Base-by-base conservation (phyloP, 2,888 invertebrate genomes). In the Cheilosia pagana region DNA sequence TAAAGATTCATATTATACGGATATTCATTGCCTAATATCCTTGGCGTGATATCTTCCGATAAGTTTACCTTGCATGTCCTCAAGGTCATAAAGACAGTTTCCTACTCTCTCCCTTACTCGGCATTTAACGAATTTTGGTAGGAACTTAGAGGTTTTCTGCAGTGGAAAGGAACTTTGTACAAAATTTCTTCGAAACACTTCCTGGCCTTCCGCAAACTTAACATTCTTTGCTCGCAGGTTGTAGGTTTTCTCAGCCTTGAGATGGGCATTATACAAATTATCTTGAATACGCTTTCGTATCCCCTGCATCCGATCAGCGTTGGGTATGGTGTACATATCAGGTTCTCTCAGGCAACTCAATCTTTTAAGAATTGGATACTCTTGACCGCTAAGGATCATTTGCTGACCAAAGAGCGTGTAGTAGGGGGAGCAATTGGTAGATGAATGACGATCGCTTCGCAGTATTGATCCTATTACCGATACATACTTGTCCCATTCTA, bases 161-260 rank as follows among this genome's bases (percentile, higher is more conserved):
- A n/a, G 0, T 14, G 43, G 2, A 4, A 43, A 43, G 0, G 43
- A 43, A 5, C 16, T 16, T 43, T 43, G 43, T 43, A n/a, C 43
- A 6, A 43, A 43, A 6, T 43, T 43, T n/a, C 43, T 3, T n/a
- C 43, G 14, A 43, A 43, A 43, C 14, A 14, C 43, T 43, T 43
- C 43, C n/a, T 48, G 48, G 8, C 48, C 48, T 48, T 48, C 21
- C 3, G 0, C 16, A 21, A 48, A 23, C 0, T 7, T 21, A 10
- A 23, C 12, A 23, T 21, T 7, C 1, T 21, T 48, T 3, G 19
- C 21, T 3, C 48, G 48, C 0, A 43, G 43, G 5, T 16, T 43
- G 43, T 43, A 43, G 4, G 43, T n/a, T 43, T 43, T 14, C n/a
- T 43, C n/a, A n/a, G 43, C 43, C 43, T 43, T 43, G 43, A 43